A percentile compares a stretch with the other conserved stretches of the same genome.
phyloP scores from a whole-genome alignment of 2,888 invertebrate species.

The Synergus gifuensis region DNA sequence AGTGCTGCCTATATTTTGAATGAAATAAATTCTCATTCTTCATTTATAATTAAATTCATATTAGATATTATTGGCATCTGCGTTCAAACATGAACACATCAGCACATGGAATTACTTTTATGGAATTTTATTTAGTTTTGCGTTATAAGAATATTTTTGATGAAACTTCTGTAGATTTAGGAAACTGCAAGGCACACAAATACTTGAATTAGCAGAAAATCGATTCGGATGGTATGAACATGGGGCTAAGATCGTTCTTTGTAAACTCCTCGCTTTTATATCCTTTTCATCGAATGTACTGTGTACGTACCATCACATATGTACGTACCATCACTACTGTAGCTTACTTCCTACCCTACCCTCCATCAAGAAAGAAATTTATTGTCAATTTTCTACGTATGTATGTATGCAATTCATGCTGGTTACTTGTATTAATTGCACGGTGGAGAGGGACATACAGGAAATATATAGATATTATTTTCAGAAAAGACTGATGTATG shows the following conservation, averaged over 20 bases:
- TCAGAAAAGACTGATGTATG: slow-evolving; percentile 11
- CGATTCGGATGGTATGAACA: slow-evolving; percentile 20
- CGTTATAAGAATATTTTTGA: slow-evolving; percentile 7
- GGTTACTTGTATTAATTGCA: slow-evolving; percentile 49
- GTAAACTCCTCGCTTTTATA: slow-evolving; percentile 33
- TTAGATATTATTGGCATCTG: neutral
- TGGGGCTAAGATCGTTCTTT: slow-evolving; percentile 34
- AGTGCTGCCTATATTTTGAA: no score
- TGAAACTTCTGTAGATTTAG: slow-evolving; percentile 2
- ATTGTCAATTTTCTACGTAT: slow-evolving; percentile 4
- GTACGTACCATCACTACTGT: no score
- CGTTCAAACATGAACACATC: neutral
- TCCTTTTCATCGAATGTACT: slow-evolving; percentile 32
- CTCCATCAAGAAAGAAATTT: slow-evolving; percentile 28
- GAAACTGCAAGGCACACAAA: neutral
- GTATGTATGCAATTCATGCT: slow-evolving; percentile 8
- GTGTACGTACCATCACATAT: slow-evolving; percentile 4
- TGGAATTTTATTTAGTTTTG: slow-evolving; percentile 1
- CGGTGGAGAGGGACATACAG: slow-evolving; percentile 20
- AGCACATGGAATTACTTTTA: neutral
- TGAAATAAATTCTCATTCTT: no score
- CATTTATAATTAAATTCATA: no score
- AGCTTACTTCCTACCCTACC: neutral
- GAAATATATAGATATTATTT: slow-evolving; percentile 10
- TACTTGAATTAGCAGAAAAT: slow-evolving; percentile 35